These are phyloP conservation scores for Brachylomia viminalis DNA, from an alignment of 2,888 invertebrate genomes.

Conservation along the genomic window DNA sequence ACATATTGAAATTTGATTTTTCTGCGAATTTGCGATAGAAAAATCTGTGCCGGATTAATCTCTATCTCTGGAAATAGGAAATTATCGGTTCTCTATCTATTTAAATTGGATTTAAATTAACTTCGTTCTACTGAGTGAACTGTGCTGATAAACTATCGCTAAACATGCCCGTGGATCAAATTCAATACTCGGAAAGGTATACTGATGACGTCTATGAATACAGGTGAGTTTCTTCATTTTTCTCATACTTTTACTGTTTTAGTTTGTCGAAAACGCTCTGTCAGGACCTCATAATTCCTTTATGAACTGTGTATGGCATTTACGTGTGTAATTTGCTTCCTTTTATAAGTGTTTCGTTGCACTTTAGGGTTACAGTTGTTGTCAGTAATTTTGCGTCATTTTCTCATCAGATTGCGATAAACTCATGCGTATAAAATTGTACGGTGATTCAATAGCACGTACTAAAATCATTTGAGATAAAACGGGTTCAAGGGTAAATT, in stretches of 20 bases:
- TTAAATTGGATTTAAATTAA: conserved; percentile 6
- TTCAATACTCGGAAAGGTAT: conserved; percentile 98
- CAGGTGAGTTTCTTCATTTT: conserved; percentile 89
- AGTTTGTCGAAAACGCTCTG: conserved; percentile 44
- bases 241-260: conserved; percentile 56
- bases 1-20: conserved; percentile 38
- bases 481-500: background rate
- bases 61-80: background rate
- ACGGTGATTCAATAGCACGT: background rate
- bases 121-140: background rate
- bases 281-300: too few species aligned
- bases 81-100: background rate
- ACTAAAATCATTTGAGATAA: background rate
- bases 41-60: conserved; percentile 24
- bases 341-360: background rate
- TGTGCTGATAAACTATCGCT: conserved; percentile 25
- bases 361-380: conserved; percentile 52
- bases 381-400: conserved; percentile 19
- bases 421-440: conserved; percentile 10
- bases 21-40: conserved; percentile 40
- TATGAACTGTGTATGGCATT: background rate
- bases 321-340: background rate
- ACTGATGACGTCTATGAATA: conserved; percentile 96
- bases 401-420: background rate
- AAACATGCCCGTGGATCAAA: conserved; percentile 93